Base-by-base conservation (phyloP, 2,888 invertebrate genomes). In the Drosophila merina region DNA sequence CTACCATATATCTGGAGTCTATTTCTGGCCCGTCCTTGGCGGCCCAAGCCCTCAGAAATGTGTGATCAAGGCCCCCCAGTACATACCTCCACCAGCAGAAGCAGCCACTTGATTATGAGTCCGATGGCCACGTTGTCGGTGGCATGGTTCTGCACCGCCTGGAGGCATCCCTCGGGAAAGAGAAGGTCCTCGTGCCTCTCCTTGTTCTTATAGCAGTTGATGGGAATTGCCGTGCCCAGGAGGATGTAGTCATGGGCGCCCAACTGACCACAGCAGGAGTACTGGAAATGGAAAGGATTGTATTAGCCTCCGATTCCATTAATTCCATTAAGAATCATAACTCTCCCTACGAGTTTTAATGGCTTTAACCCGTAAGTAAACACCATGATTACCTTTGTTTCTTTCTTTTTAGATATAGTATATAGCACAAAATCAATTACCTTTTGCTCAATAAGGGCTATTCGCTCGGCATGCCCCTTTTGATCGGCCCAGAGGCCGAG, bases 241-340 rank as follows among this genome's bases (percentile, higher is more conserved):
- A 74, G 50, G 28, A 86, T 74, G 30, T 90, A 91, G 47, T 91
- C 91, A 1, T 76, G 72, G 1, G 90, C 79, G 0, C 90, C 90
- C 26, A 71, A 72, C 44, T 80, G 74, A 14, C 91, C 91, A 50
- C 92, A 92, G 42, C 91, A 90, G 6, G 88, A 79, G 58, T 88
- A 83, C 89, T 90, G 38, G 4, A 57, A 36, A n/a, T 5, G n/a
- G 6, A 5, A 36, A 36, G 5, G 6, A 5, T 20, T 20, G 20
- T 20, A 20, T 20, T 2, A 20, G 20, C 20, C 20, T 20, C 20
- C 20, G 2, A 20, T 20, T 20, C 20, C 2, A 20, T 2, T 20
- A 20, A 20, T 20, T 20, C 20, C 20, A 20, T 20, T 20, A 20
- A 20, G 20, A 20, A 20, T 20, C 20, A 20, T 20, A 20, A 20